These are phyloP conservation scores for Dioctria linearis DNA, from an alignment of 2,888 invertebrate genomes.

Conservation along the genomic window DNA sequence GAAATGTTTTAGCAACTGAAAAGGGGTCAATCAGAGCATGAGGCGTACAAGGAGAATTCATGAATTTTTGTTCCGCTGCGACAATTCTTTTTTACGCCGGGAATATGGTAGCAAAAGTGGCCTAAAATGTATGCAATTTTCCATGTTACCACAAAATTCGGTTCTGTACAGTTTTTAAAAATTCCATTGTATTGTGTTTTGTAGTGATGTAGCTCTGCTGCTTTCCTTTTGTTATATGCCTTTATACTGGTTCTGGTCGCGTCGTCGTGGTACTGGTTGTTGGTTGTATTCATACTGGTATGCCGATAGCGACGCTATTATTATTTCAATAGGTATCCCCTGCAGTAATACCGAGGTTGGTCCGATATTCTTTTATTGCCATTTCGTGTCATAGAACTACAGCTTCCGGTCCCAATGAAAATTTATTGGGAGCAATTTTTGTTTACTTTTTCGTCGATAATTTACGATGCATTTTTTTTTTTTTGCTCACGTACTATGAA, in stretches of 20 bases:
- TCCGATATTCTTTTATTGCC: not conserved
- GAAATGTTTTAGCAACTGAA: not conserved
- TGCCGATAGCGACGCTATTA: not conserved
- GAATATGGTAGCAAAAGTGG: not conserved
- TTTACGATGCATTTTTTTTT: conserved; percentile 7
- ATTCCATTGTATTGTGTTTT: not conserved
- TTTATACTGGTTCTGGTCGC: not conserved
- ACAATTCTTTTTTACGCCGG: not conserved
- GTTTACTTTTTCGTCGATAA: conserved; percentile 37
- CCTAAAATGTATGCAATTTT: conserved; percentile 12
- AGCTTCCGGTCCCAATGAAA: conserved; percentile 22
- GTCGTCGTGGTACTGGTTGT: not conserved
- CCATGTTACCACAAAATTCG: conserved; percentile 7
- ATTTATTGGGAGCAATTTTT: conserved; percentile 37
- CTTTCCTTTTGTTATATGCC: not conserved
- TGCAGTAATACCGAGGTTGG: not conserved
- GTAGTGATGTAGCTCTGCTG: not conserved
- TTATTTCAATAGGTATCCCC: conserved; percentile 24
- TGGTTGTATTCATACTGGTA: not conserved
- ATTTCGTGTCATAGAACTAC: conserved; percentile 18
- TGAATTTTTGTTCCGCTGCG: conserved; percentile 2
- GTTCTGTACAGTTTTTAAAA: conserved; percentile 1
- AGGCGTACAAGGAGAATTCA: not conserved
- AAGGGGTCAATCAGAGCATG: conserved; percentile 11
- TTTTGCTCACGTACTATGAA: conserved; percentile 14